Percentiles rank a stretch among this genome's conserved stretches.
Conservation (phyloP, 2,797 vertebrate genomes). For the Synaphobranchus kaupii region DNA sequence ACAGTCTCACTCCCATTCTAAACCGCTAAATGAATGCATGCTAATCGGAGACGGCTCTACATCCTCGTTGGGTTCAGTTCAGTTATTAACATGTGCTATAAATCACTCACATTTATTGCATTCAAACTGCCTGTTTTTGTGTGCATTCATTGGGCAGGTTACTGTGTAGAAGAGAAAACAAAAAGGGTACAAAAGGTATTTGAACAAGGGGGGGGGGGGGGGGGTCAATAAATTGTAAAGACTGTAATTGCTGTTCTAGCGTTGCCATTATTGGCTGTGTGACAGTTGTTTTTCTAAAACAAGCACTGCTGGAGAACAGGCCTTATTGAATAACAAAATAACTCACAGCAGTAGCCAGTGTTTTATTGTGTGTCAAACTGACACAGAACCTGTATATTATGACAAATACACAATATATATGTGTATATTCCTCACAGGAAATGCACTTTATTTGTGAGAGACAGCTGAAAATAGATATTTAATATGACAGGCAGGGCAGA, state of each 20-base stretch:
- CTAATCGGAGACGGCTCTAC: background rate
- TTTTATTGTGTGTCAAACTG: background rate
- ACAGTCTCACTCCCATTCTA: background rate
- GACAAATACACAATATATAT: background rate
- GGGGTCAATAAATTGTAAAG: background rate
- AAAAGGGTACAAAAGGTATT: background rate
- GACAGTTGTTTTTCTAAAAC: background rate
- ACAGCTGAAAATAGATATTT: background rate
- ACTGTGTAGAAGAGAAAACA: background rate
- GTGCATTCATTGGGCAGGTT: background rate
- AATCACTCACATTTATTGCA: background rate
- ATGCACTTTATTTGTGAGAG: background rate
- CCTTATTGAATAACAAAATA: background rate
- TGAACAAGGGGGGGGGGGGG: background rate
- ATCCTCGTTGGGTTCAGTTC: background rate
- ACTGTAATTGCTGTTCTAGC: background rate
- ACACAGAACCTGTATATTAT: background rate
- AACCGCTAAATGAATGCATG: background rate
- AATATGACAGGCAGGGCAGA: conserved; percentile 11
- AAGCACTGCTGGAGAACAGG: background rate
- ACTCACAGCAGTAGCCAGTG: background rate
- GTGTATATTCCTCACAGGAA: background rate
- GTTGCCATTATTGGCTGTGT: background rate
- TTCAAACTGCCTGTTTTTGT: background rate
- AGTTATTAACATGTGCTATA: background rate